A percentile compares a stretch with the other conserved stretches of the same genome.
These are phyloP conservation scores for Acropternis orthonyx DNA, from an alignment of 2,797 vertebrate genomes.

Conservation along the genomic window DNA sequence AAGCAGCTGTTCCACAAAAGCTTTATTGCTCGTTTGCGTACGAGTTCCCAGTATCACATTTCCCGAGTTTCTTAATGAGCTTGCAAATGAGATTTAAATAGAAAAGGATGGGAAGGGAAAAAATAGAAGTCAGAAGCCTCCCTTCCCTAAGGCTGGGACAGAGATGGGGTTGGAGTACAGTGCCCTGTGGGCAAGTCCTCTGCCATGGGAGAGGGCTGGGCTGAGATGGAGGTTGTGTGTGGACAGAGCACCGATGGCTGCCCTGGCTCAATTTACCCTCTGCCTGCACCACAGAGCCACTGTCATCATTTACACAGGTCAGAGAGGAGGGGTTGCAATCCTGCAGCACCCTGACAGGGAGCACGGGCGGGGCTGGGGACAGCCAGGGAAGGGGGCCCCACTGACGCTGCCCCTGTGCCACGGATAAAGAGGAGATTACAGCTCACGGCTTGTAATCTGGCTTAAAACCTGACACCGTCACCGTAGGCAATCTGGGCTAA, in stretches of 20 bases:
- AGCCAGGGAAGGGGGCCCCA: not conserved
- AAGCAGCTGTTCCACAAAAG: conserved; percentile 69
- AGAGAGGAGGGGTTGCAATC: not conserved
- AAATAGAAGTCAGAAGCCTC: not conserved
- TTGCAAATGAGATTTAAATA: conserved; percentile 65
- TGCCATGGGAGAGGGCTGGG: rapidly evolving
- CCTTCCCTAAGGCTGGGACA: not conserved
- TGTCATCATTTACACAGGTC: not conserved
- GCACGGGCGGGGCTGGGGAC: not conserved
- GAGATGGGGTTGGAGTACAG: not conserved
- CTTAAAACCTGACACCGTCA: conserved; percentile 58
- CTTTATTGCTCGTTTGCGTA: conserved; percentile 66
- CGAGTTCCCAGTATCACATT: conserved; percentile 50
- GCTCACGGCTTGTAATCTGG: conserved; percentile 42
- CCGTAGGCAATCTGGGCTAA: conserved; percentile 16
- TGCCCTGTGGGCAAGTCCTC: not conserved
- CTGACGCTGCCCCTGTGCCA: not conserved
- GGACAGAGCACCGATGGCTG: rapidly evolving
- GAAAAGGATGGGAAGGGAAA: not conserved
- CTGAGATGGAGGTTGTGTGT: not conserved
- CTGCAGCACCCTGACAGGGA: not conserved
- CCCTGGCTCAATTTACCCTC: not conserved
- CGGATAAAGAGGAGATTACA: conserved; percentile 45
- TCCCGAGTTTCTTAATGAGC: conserved; percentile 64
- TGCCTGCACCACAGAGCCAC: not conserved